Evolutionary conservation across 2,113 vertebrate species (phyloP), one percentile per base, ranked within the genome.

Genomic region (Cygnus atratus): DNA sequence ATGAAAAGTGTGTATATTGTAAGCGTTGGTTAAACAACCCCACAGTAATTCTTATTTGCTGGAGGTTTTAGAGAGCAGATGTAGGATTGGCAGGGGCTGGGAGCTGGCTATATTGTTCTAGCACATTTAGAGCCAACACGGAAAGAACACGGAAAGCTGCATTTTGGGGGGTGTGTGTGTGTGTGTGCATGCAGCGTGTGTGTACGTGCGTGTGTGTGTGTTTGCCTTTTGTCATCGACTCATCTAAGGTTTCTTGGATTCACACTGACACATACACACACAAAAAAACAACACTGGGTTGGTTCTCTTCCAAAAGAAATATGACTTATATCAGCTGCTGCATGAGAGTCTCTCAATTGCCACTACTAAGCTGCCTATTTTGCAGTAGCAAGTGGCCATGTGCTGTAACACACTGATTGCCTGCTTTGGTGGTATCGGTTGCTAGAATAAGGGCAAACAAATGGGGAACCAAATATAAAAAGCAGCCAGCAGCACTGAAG

Each of bases 51-150:
- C 98, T 98, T 98, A 98, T 98, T 98, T 98, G 98, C 98, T 98
- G 98, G 98, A 98, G 98, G 98, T 98, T 98, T 98, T 98, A 98
- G 98, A 98, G 97, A 98, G 98, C 98, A 98, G 98, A 98, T 98
- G 98, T 96, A 98, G 98, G 97, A 98, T 98, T 98, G 98, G 98
- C 98, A 98, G 94, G 71, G 96, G 90, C 97, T 97, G 37, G 83
- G 95, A 97, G 97, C 98, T 98, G 98, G 98, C 98, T 97, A 97
- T 97, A 97, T 95, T 97, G 96, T 96, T 97, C 97, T 97, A 96
- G 96, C 96, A 97, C 95, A 65, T 96, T 97, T 91, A 17, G 96
- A 96, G 98, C 98, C 98, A 98, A 97, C 95, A 94, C 35, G 15
- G 95, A 98, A 97, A 96, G 97, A 94, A 98, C 95, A 97, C 94